Base-by-base conservation (phyloP, 2,888 invertebrate genomes). In the Crepidodera aurea region DNA sequence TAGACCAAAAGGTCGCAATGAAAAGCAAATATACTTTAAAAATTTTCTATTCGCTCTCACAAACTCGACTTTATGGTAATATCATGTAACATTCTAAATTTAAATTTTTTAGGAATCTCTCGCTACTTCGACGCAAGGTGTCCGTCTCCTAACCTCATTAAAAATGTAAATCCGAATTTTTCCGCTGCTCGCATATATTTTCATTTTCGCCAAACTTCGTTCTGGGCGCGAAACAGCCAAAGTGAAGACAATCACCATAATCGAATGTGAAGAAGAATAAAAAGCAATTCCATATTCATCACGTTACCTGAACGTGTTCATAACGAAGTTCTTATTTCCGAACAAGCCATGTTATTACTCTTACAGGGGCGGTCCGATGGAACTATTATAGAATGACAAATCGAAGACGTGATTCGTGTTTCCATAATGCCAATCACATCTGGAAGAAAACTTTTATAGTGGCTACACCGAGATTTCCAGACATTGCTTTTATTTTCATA, bases 261-360 rank as follows among this genome's bases (percentile, higher is more conserved):
- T 42, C 42, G 42, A 42, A 42, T 42, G 13, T 19, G 42, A 6
- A 19, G 13, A 42, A 16, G 18, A 18, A 42, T 42, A 42, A 42
- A 19, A 42, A n/a, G 42, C 18, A 42, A 42, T 42, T 42, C 18
- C 19, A 18, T 42, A 42, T 42, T 42, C 42, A 42, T 42, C 42
- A 6, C 7, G 18, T 42, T 42, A 19, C 42, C n/a, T 42, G 42
- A 19, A 42, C n/a, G n/a, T n/a, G n/a, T n/a, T n/a, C n/a, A n/a
- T n/a, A n/a, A n/a, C 42, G 42, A 15, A 42, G 42, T 42, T 42
- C 42, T 10, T 42, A 19, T 42, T 42, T 19, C 18, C 42, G n/a
- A 42, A 42, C 4, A 25, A 25, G 25, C 25, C 25, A 25, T 25
- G 6, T 25, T 25, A 25, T 6, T 25, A 25, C 3, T 25, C n/a